Evolutionary conservation across 2,797 vertebrate species (phyloP).

Genomic region (Triplophysa bombifrons): DNA sequence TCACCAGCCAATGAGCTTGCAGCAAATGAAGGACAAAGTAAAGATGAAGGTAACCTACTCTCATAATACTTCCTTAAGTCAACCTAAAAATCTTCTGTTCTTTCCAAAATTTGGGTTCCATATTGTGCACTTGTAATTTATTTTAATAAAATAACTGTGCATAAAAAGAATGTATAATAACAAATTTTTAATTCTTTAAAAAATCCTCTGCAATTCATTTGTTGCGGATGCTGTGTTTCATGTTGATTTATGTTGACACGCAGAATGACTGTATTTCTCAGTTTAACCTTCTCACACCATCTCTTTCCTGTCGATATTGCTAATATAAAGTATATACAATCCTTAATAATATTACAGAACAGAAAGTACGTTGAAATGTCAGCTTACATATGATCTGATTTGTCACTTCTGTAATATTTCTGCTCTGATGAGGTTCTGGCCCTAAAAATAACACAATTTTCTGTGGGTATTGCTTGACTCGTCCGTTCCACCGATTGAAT

Average conservation of each 20-base stretch:
- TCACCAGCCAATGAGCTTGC: conserved; percentile 6
- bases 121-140: not conserved
- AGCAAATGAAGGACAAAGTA: conserved; percentile 59
- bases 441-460: conserved; percentile 7
- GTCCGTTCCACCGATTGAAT: conserved; percentile 18
- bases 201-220: not conserved
- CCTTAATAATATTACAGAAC: not conserved
- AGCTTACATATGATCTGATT: conserved; percentile 12
- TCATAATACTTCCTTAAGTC: not conserved
- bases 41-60: conserved; percentile 71
- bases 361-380: conserved; percentile 19
- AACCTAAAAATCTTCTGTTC: not conserved
- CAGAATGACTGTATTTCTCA: not conserved
- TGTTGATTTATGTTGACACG: not conserved
- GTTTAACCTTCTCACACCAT: not conserved
- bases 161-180: too few relatives aligned
- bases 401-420: conserved; percentile 7
- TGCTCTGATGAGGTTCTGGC: conserved; percentile 10
- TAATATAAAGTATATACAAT: conserved; percentile 10
- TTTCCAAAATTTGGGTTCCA: not conserved
- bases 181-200: not conserved
- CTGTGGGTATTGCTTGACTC: not conserved
- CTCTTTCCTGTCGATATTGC: not conserved
- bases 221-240: not conserved
- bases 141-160: too few relatives aligned